Percentiles rank a stretch among this genome's conserved stretches.
phyloP scores from a whole-genome alignment of 2,113 vertebrate genomes.

The Mungos mungo region DNA sequence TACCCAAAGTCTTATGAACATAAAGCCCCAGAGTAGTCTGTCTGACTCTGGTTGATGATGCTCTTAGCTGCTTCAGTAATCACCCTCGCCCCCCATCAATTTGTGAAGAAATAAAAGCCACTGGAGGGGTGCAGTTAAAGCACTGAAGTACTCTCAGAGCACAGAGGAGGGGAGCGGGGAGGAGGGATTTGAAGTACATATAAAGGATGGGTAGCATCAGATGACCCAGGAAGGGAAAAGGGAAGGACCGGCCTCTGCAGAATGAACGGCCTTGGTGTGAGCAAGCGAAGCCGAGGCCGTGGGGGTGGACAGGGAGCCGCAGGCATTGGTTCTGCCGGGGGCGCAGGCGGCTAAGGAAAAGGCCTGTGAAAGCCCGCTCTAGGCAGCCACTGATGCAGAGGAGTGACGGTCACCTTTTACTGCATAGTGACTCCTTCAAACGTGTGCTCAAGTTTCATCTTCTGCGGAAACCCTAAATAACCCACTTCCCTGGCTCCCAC shows the following conservation, averaged over 20 bases:
- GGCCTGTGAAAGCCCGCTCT: background rate
- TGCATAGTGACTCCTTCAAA: background rate
- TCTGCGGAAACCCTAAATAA: background rate
- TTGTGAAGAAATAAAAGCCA: background rate
- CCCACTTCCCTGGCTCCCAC: background rate
- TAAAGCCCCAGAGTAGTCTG: background rate
- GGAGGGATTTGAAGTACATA: background rate
- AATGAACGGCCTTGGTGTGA: background rate
- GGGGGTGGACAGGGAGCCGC: background rate
- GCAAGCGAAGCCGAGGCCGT: background rate
- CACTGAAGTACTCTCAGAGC: background rate
- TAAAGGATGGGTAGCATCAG: background rate
- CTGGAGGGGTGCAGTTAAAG: too few species aligned
- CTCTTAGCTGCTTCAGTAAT: background rate
- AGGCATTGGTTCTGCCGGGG: fast-evolving
- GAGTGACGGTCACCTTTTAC: background rate
- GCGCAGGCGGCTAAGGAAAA: too few species aligned
- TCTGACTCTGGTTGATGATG: background rate
- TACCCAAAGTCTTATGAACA: background rate
- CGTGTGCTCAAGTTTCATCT: background rate
- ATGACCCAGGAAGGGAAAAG: background rate
- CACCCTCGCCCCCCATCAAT: background rate
- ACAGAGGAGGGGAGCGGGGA: background rate
- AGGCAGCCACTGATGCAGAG: fast-evolving
- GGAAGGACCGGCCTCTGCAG: background rate